These are phyloP conservation scores for Bradypodion ventrale DNA, from an alignment of 2,797 vertebrate species.

Conservation along the genomic window DNA sequence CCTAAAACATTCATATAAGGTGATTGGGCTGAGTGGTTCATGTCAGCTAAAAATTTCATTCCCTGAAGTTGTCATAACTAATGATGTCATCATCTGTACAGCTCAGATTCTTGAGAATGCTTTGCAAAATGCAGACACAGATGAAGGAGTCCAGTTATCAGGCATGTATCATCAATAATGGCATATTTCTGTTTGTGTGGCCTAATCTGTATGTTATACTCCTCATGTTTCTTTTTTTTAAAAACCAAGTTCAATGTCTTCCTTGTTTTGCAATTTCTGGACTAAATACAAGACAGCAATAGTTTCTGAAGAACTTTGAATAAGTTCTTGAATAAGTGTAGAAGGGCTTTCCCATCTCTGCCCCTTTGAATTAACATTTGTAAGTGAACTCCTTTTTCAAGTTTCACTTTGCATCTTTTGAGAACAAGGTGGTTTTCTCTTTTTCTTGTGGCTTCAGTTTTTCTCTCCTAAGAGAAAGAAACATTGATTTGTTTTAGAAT, in stretches of 20 bases:
- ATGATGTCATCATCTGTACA: constrained; percentile 92
- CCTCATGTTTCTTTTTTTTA: not conserved
- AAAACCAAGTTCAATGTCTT: not conserved
- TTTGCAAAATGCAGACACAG: constrained; percentile 77
- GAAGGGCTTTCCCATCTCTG: no score
- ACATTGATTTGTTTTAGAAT: no score
- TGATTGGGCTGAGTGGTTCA: constrained; percentile 89
- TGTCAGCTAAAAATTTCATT: constrained; percentile 93
- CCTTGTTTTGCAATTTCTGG: no score
- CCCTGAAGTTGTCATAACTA: constrained; percentile 81
- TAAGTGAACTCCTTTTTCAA: no score
- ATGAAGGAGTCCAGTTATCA: constrained; percentile 84
- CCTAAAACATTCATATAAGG: constrained; percentile 81
- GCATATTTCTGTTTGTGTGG: not conserved
- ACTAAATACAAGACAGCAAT: no score
- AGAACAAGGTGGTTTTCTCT: no score
- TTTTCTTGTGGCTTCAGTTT: not conserved
- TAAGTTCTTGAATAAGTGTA: no score
- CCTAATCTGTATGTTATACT: not conserved
- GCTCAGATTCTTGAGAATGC: constrained; percentile 96
- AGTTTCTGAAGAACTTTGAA: no score
- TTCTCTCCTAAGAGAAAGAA: not conserved
- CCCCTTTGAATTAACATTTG: no score
- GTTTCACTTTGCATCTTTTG: no score
- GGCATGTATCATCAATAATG: constrained; percentile 72